These are phyloP conservation scores for Hemicentrotus pulcherrimus DNA, from an alignment of 35 echinoderm and acorn worm species.

Conservation along the genomic window DNA sequence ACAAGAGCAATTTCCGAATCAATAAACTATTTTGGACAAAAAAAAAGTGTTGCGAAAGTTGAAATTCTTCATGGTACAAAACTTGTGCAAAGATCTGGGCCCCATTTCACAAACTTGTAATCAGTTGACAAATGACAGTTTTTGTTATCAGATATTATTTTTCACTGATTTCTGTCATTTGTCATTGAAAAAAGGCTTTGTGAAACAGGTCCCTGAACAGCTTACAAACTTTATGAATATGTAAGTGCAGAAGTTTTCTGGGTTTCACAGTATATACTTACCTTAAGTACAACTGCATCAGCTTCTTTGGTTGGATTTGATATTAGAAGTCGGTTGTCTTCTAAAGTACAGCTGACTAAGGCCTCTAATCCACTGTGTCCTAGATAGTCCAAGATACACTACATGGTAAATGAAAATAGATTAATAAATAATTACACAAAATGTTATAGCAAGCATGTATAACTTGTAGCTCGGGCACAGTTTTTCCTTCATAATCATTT, in stretches of 20 bases:
- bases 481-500: too few relatives aligned
- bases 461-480: too few relatives aligned
- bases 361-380: not conserved
- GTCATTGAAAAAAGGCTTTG: too few relatives aligned
- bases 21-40: not conserved
- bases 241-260: not conserved
- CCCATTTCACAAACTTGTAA: too few relatives aligned
- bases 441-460: not conserved
- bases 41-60: not conserved
- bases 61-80: not conserved
- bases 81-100: not conserved
- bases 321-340: constrained; percentile 42
- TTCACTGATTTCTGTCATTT: too few relatives aligned
- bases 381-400: constrained; percentile 65
- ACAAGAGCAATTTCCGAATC: not conserved
- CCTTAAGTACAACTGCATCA: constrained; percentile 14
- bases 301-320: not conserved
- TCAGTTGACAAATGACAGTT: too few relatives aligned
- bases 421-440: not conserved
- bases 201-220: too few relatives aligned
- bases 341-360: constrained; percentile 30
- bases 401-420: not conserved
- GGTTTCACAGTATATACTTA: not conserved
- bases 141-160: too few relatives aligned
- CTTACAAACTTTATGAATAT: not conserved